Base-by-base conservation (phyloP, 2,888 invertebrate genomes). In the Lycaena phlaeas region DNA sequence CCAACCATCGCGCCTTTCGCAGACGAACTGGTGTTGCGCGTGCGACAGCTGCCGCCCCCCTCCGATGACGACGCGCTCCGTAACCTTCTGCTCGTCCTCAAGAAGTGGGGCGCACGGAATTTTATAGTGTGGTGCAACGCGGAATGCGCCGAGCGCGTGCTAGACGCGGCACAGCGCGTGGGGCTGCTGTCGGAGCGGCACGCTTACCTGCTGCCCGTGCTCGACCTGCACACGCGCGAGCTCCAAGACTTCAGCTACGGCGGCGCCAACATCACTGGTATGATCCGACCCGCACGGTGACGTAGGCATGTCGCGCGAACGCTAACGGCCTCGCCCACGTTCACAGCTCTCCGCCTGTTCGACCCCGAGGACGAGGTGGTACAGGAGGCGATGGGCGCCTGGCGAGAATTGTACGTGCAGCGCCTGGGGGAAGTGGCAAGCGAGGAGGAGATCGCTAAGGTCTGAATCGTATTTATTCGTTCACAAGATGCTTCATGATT, bases 191-290 rank as follows among this genome's bases (percentile, higher is more conserved):
- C 61, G 25, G 50, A 44, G 42, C 60, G 66, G 2, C 73, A 77
- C 62, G 54, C 72, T 1, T 78, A 70, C 61, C 44, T 82, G 40
- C 43, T 70, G 60, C 60, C 71, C 40, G 52, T 70, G 43, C 64
- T 66, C 7, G 81, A 79, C 61, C 55, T 74, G 57, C 76, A 74
- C 61, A 71, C 71, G 45, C 58, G 46, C 45, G 40, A 48, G 37
- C 68, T 78, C 17, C 53, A 51, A 25, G 49, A 56, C 53, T 74
- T 61, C 65, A 77, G 77, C 59, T 64, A 79, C 61, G 76, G 78
- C 49, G 78, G 77, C 38, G 78, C 78, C 45, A 78, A 79, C 57
- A 49, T 79, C 48, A 78, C 78, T 43, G 68, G 71, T 69, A n/a
- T n/a, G n/a, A n/a, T n/a, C n/a, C n/a, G n/a, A n/a, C n/a, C n/a